These are phyloP conservation scores for Sinocyclocheilus rhinocerous DNA, from an alignment of 2,113 vertebrate genomes.

Conservation along the genomic window DNA sequence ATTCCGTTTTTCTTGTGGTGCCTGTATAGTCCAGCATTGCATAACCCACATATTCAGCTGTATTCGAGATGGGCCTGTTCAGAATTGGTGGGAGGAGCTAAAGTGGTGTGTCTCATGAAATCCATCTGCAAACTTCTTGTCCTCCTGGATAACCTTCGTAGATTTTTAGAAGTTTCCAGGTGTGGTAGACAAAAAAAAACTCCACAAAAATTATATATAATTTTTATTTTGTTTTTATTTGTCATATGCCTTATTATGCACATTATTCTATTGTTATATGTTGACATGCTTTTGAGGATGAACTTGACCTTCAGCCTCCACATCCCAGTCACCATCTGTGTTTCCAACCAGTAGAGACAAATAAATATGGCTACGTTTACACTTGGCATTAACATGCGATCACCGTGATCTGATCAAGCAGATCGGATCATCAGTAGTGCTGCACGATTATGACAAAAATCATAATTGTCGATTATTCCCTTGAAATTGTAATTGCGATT, in stretches of 20 bases:
- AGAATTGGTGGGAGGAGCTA: not conserved
- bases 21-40: not conserved
- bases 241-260: not conserved
- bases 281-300: not conserved
- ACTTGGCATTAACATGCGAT: too few species aligned
- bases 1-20: not conserved
- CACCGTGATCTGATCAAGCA: not conserved
- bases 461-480: too few species aligned
- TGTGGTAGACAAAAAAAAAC: not conserved
- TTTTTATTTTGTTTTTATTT: not conserved
- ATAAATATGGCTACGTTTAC: too few species aligned
- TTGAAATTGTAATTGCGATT: too few species aligned
- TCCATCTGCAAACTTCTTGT: not conserved
- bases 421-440: too few species aligned
- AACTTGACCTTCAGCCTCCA: constrained; percentile 5
- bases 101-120: not conserved
- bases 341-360: too few species aligned
- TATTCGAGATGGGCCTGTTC: not conserved
- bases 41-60: not conserved
- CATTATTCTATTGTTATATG: not conserved
- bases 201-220: too few species aligned
- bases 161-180: not conserved
- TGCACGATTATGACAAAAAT: too few species aligned
- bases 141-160: not conserved
- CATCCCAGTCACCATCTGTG: not conserved